phyloP scores from a whole-genome alignment of 1,140 invertebrate species.

The Zaprionus africanus region DNA sequence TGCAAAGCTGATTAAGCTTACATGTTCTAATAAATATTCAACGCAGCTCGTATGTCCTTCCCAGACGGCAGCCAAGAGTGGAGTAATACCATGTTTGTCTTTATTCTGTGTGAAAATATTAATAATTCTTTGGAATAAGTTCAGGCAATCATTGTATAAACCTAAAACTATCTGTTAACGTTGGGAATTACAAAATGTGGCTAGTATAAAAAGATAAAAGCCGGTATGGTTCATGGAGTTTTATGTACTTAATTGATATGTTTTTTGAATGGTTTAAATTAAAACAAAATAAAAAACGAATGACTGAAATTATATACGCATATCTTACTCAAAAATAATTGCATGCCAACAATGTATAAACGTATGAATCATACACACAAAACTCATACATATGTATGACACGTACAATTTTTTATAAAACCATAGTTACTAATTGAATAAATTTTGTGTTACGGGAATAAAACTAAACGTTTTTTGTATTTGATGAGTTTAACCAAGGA shows the following conservation, averaged over 20 bases:
- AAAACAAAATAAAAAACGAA: neutral
- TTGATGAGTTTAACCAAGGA: neutral
- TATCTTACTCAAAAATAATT: neutral
- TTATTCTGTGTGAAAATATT: conserved; percentile 65
- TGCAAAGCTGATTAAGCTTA: conserved; percentile 19
- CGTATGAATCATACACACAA: neutral
- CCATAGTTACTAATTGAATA: neutral
- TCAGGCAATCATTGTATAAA: neutral
- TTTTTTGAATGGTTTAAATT: neutral
- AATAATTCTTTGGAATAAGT: neutral
- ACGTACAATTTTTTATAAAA: neutral
- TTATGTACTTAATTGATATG: neutral
- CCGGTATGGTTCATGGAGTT: neutral
- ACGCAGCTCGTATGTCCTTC: conserved; percentile 97
- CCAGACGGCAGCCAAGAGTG: conserved; percentile 96
- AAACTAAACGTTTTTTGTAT: neutral
- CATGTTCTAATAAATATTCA: conserved; percentile 92
- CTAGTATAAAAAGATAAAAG: neutral
- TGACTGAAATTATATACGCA: neutral
- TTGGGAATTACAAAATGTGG: neutral
- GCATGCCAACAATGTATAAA: conserved; percentile 3
- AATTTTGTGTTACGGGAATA: neutral
- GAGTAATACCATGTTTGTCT: conserved; percentile 97
- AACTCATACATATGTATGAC: neutral
- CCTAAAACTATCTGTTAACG: neutral